These are phyloP conservation scores for Echeneis naucrates DNA, from an alignment of 2,797 vertebrate genomes.

Conservation along the genomic window DNA sequence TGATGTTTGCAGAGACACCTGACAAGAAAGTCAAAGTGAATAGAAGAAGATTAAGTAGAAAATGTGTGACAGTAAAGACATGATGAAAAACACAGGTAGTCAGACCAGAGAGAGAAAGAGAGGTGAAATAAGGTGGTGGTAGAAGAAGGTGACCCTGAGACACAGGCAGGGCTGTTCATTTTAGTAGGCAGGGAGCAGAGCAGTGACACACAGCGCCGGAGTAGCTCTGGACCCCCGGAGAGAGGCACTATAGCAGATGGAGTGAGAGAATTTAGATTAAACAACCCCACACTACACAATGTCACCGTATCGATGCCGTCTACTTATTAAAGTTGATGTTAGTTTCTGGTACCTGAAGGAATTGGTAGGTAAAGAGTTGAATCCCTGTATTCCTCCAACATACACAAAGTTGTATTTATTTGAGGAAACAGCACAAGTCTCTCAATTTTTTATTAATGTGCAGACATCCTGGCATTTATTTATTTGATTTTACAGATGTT, in stretches of 20 bases:
- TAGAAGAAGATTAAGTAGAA: slow-evolving; percentile 6
- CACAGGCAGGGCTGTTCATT: slow-evolving; percentile 70
- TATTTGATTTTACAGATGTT: too few species aligned
- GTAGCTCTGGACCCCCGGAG: slow-evolving; percentile 74
- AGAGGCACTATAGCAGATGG: slow-evolving; percentile 74
- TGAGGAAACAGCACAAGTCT: not conserved
- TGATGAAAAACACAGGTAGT: slow-evolving; percentile 28
- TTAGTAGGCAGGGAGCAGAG: slow-evolving; percentile 72
- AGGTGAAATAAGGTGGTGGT: slow-evolving; percentile 12
- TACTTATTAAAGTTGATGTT: slow-evolving; percentile 47
- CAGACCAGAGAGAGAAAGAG: slow-evolving; percentile 7
- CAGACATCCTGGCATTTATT: too few species aligned
- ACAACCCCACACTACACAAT: slow-evolving; percentile 63
- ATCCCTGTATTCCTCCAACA: not conserved
- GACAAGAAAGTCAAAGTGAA: slow-evolving; percentile 13
- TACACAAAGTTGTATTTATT: not conserved
- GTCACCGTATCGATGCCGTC: slow-evolving; percentile 52
- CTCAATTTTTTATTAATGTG: not conserved
- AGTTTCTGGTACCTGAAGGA: slow-evolving; percentile 35
- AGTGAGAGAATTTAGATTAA: slow-evolving; percentile 77
- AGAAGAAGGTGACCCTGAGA: slow-evolving; percentile 81
- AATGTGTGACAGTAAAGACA: slow-evolving; percentile 27
- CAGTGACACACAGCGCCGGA: slow-evolving; percentile 73
- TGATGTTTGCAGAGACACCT: not conserved
- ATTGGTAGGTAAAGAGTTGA: not conserved